These are phyloP conservation scores for Actenoides hombroni DNA, from an alignment of 2,113 vertebrate genomes.

Conservation along the genomic window DNA sequence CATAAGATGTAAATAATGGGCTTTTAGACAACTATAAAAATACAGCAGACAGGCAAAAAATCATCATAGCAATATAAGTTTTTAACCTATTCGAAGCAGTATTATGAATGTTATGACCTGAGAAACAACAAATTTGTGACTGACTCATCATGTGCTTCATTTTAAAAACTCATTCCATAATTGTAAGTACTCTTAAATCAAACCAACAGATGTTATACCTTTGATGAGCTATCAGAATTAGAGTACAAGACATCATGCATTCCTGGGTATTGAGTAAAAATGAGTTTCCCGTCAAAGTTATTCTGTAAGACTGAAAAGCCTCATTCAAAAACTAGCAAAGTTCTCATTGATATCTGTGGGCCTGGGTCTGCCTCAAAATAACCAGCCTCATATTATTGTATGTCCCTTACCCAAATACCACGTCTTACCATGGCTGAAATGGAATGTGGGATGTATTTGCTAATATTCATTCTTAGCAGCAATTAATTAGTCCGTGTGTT, in stretches of 20 bases:
- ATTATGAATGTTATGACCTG: neutral
- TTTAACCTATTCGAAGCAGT: neutral
- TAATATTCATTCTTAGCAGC: neutral
- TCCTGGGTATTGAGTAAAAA: neutral
- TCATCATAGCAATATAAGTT: neutral
- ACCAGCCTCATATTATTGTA: neutral
- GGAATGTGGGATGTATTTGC: neutral
- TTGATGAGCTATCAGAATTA: neutral
- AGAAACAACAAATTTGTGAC: neutral
- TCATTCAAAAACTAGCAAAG: neutral
- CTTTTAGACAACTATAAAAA: neutral
- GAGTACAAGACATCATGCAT: neutral
- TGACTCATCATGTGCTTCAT: neutral
- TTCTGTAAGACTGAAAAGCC: neutral
- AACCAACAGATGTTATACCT: slow-evolving; percentile 14
- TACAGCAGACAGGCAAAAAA: neutral
- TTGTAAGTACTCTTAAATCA: neutral
- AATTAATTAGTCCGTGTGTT: neutral
- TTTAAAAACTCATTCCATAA: slow-evolving; percentile 47
- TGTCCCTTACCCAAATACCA: neutral
- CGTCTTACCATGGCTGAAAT: neutral
- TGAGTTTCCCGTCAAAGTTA: neutral
- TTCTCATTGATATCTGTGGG: neutral
- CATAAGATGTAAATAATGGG: neutral
- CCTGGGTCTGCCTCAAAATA: neutral